Evolutionary conservation across 2,797 vertebrate species (phyloP).

Genomic region (Tarsius wallacei): DNA sequence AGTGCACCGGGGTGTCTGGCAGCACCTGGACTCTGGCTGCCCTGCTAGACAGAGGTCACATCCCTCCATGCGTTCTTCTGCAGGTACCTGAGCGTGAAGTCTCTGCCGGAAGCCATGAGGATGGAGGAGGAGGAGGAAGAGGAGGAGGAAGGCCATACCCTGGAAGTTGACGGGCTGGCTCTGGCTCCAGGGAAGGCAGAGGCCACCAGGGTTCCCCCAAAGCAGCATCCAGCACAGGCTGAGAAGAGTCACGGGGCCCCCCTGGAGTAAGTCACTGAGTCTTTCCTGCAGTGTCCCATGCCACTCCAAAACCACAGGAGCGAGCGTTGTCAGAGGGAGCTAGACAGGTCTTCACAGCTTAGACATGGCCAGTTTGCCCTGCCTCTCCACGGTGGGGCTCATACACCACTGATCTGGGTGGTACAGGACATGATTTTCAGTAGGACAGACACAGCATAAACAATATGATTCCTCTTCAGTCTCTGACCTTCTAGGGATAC

Average conservation of each 20-base stretch:
- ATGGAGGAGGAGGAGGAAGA: constrained; percentile 72
- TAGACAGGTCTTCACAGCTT: background rate
- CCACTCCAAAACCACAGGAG: background rate
- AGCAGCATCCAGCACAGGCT: background rate
- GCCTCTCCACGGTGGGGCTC: fast-evolving
- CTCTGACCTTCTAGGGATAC: background rate
- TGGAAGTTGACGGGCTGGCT: constrained; percentile 50
- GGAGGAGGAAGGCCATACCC: background rate
- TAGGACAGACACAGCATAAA: background rate
- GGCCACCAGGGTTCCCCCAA: background rate
- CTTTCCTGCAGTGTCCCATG: fast-evolving
- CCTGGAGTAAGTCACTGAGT: constrained; percentile 87
- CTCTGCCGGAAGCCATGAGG: constrained; percentile 88
- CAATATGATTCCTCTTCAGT: fast-evolving
- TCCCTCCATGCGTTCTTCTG: background rate
- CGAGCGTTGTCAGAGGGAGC: background rate
- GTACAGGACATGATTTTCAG: fast-evolving
- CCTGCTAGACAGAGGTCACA: background rate
- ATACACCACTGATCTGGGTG: fast-evolving
- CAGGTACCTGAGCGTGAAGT: constrained; percentile 92
- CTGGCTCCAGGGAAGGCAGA: background rate
- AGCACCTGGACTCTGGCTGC: background rate
- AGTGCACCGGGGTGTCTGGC: constrained; percentile 77
- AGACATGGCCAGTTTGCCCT: background rate
- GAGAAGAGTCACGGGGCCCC: background rate